These are phyloP conservation scores for Mastigias papua DNA, from an alignment of 30 jellyfish, hydroid and myxozoan species.

Conservation along the genomic window DNA sequence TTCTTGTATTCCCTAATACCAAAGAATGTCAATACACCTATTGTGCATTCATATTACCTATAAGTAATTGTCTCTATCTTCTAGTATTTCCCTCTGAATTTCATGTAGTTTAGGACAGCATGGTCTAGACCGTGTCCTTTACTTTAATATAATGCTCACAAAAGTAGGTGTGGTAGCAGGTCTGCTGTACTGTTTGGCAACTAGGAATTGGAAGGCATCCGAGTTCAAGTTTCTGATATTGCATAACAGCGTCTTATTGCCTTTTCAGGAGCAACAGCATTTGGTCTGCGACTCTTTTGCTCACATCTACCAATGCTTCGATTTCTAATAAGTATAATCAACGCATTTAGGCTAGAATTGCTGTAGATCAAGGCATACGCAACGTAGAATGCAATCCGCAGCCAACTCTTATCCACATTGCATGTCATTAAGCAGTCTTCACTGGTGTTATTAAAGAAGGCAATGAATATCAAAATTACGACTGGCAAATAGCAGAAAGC, in stretches of 20 bases:
- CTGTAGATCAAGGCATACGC: conserved; percentile 51
- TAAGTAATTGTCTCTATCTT: too few species aligned
- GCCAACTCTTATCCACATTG: not conserved
- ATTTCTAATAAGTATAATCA: conserved; percentile 32
- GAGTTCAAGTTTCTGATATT: not conserved
- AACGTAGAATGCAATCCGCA: conserved; percentile 24
- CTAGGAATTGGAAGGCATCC: not conserved
- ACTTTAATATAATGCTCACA: too few species aligned
- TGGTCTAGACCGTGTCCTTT: too few species aligned
- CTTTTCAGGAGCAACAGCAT: conserved; percentile 19
- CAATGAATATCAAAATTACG: conserved; percentile 15
- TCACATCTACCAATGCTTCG: conserved; percentile 26
- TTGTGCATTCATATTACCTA: too few species aligned
- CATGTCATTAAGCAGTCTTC: conserved; percentile 15
- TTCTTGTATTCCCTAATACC: too few species aligned
- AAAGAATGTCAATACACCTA: too few species aligned
- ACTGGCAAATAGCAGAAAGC: conserved; percentile 53
- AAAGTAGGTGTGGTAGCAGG: too few species aligned
- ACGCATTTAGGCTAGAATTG: conserved; percentile 46
- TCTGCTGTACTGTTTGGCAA: too few species aligned
- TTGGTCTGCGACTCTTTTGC: not conserved
- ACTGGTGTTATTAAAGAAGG: not conserved
- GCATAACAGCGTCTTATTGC: conserved; percentile 4
- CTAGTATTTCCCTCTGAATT: too few species aligned
- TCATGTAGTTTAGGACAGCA: too few species aligned